Percentiles rank a stretch among this genome's conserved stretches.
Evolutionary conservation across 1,140 invertebrate genomes (phyloP).

Genomic region (Listronotus oregonensis): DNA sequence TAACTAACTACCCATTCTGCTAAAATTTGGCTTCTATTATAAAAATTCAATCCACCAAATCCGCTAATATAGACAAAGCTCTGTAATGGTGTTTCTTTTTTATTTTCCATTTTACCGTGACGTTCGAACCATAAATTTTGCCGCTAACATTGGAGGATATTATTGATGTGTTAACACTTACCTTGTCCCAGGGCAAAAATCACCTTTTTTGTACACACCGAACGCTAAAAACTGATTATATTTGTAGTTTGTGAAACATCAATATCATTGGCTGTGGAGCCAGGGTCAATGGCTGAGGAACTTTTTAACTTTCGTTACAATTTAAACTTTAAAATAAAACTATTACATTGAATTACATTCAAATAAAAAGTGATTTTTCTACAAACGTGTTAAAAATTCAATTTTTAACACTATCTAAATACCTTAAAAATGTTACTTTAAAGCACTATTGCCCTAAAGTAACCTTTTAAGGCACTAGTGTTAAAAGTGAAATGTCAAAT

Average conservation of each 20-base stretch:
- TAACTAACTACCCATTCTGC: not conserved
- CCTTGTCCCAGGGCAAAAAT: constrained; percentile 12
- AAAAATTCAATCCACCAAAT: constrained; percentile 16
- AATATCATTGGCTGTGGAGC: too few relatives aligned
- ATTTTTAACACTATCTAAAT: too few relatives aligned
- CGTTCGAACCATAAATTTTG: constrained; percentile 21
- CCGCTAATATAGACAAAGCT: constrained; percentile 10
- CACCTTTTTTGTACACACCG: constrained; percentile 4
- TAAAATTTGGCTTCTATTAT: constrained; percentile 14
- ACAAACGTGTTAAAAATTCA: too few relatives aligned
- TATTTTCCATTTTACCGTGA: constrained; percentile 6
- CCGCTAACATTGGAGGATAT: constrained; percentile 25
- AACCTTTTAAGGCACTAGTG: too few relatives aligned
- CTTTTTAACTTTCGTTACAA: too few relatives aligned
- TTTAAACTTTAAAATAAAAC: too few relatives aligned
- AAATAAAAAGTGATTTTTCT: too few relatives aligned
- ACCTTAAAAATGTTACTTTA: too few relatives aligned
- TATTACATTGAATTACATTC: too few relatives aligned
- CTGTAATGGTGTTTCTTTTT: not conserved
- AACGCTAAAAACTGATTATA: constrained; percentile 14
- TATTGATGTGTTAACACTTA: constrained; percentile 36
- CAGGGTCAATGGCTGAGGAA: too few relatives aligned
- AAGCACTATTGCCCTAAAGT: too few relatives aligned
- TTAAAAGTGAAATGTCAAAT: too few relatives aligned
- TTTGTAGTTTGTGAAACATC: constrained; percentile 2